Conservation (phyloP, 2,797 vertebrate species). For the Craterocephalus amniculus region DNA sequence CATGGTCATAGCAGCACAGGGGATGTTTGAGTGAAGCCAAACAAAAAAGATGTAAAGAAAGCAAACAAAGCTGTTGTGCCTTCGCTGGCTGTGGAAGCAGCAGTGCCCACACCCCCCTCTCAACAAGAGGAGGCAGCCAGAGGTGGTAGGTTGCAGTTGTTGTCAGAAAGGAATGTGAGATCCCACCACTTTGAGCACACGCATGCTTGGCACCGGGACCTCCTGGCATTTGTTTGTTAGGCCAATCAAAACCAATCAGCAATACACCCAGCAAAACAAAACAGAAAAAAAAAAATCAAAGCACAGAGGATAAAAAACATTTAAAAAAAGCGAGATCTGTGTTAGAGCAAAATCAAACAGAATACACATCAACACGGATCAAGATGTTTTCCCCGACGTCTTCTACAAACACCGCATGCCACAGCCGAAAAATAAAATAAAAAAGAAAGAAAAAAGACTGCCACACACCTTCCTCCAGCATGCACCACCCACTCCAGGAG, state of each 20-base stretch:
- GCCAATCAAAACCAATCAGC: conserved; percentile 56
- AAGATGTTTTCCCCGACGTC: conserved; percentile 35
- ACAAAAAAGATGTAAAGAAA: conserved; percentile 55
- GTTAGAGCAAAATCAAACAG: conserved; percentile 55
- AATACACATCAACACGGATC: conserved; percentile 33
- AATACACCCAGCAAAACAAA: conserved; percentile 48
- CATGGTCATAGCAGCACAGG: conserved; percentile 67
- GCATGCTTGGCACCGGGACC: conserved; percentile 48
- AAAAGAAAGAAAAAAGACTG: conserved; percentile 39
- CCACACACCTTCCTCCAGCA: conserved; percentile 75
- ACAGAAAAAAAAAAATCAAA: conserved; percentile 12
- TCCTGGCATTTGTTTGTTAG: conserved; percentile 52
- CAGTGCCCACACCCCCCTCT: conserved; percentile 6
- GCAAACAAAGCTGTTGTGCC: conserved; percentile 63
- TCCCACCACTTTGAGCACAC: conserved; percentile 30
- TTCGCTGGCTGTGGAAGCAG: conserved; percentile 40
- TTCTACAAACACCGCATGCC: conserved; percentile 64
- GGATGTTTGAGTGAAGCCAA: conserved; percentile 55
- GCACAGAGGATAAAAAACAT: conserved; percentile 2
- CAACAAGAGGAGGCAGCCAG: conserved; percentile 25
- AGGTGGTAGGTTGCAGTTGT: conserved; percentile 29
- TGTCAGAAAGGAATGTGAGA: conserved; percentile 32
- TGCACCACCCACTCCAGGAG: conserved; percentile 73
- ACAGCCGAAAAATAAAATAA: conserved; percentile 65
- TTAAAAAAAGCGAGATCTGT: conserved; percentile 20